Evolutionary conservation across 2,888 invertebrate species (phyloP).

Genomic region (Chalcis sispes): DNA sequence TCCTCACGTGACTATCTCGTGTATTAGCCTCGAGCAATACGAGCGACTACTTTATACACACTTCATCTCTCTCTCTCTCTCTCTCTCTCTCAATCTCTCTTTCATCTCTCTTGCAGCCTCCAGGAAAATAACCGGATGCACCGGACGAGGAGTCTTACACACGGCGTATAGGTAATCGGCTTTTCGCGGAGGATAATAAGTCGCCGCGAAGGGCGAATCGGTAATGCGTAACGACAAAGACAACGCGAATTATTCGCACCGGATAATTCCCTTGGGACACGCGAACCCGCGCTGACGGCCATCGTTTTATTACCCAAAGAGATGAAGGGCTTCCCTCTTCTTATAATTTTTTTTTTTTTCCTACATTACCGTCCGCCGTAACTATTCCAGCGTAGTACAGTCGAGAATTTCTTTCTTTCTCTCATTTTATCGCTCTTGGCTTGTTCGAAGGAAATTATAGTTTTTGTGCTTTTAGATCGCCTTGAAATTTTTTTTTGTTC

Average conservation of each 20-base stretch:
- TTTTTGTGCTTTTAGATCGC: slow-evolving; percentile 1
- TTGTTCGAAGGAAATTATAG: slow-evolving; percentile 1
- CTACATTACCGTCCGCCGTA: neutral
- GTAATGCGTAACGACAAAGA: neutral
- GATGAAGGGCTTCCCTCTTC: neutral
- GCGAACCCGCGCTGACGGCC: slow-evolving; percentile 1
- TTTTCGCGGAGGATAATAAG: no score
- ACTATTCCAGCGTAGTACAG: neutral
- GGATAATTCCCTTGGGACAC: slow-evolving; percentile 41
- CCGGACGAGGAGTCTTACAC: no score
- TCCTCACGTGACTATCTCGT: neutral
- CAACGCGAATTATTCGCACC: neutral
- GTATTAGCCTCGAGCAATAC: no score
- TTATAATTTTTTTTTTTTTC: neutral
- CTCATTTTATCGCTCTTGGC: no score
- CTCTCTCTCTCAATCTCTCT: no score
- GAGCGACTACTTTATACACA: no score
- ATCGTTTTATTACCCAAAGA: slow-evolving; percentile 9
- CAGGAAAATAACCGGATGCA: no score
- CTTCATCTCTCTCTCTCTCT: no score
- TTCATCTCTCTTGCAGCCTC: no score
- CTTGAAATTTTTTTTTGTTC: neutral
- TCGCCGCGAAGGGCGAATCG: neutral
- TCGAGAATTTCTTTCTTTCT: no score
- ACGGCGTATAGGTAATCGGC: no score